Conservation (phyloP, 2,797 vertebrate species). For the Apogon hyalosoma region DNA sequence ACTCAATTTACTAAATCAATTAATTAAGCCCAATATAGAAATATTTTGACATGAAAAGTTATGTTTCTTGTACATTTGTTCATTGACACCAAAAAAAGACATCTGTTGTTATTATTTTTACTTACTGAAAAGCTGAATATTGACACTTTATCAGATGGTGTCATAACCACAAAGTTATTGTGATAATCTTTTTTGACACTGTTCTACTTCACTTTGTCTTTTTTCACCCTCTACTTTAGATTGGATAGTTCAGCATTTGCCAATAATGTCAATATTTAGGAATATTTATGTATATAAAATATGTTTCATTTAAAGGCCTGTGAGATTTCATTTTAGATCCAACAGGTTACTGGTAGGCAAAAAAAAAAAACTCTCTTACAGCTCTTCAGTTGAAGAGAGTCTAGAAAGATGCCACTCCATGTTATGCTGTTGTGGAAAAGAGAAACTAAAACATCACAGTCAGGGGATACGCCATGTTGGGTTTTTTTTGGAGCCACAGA, state of each 20-base stretch:
- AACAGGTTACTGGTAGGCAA: neutral
- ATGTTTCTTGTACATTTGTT: constrained; percentile 13
- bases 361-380: too few relatives aligned
- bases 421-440: too few relatives aligned
- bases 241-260: constrained; percentile 5
- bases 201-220: neutral
- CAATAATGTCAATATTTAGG: neutral
- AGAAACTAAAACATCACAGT: too few relatives aligned
- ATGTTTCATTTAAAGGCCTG: neutral
- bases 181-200: constrained; percentile 1
- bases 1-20: too few relatives aligned
- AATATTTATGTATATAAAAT: constrained; percentile 8
- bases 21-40: too few relatives aligned
- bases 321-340: neutral
- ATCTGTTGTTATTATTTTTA: constrained; percentile 39
- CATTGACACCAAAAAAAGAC: constrained; percentile 32
- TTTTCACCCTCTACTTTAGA: constrained; percentile 19
- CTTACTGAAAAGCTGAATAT: constrained; percentile 8
- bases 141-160: constrained; percentile 12
- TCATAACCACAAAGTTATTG: constrained; percentile 11
- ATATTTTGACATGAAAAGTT: constrained; percentile 16
- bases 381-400: too few relatives aligned
- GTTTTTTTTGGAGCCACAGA: too few relatives aligned
- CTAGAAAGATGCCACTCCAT: too few relatives aligned
- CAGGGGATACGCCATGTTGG: too few relatives aligned